These are phyloP conservation scores for Palythoa heliodiscus DNA, from an alignment of 92 coral and sea anemone genomes.

Conservation along the genomic window DNA sequence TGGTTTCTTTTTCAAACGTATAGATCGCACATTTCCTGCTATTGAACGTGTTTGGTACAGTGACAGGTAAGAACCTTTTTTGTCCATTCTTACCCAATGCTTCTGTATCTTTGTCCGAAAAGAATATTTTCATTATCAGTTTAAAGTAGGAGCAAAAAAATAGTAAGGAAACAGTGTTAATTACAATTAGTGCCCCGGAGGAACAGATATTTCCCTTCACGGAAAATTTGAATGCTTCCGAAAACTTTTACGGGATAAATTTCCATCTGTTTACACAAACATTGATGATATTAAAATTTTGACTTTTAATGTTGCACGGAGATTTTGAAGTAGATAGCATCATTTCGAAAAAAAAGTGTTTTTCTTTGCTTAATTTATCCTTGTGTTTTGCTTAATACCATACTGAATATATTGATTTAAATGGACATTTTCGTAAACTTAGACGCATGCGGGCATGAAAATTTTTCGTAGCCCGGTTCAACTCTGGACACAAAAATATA, in stretches of 20 bases:
- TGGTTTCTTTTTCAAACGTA: not conserved
- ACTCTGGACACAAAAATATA: not conserved
- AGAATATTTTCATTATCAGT: constrained; percentile 15
- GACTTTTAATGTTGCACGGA: constrained; percentile 23
- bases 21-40: constrained; percentile 19
- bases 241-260: constrained; percentile 25
- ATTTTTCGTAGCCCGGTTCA: not conserved
- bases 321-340: not conserved
- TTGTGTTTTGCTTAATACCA: constrained; percentile 18
- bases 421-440: not conserved
- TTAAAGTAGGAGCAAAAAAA: not conserved
- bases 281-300: constrained; percentile 6
- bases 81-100: not conserved
- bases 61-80: constrained; percentile 19
- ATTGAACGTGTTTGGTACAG: not conserved
- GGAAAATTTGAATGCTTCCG: constrained; percentile 11
- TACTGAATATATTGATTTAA: constrained; percentile 11
- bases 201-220: not conserved
- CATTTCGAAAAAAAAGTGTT: not conserved
- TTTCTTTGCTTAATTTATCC: not conserved
- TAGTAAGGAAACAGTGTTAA: not conserved
- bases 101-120: not conserved
- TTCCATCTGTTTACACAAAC: constrained; percentile 28
- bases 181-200: not conserved
- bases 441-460: not conserved